A percentile compares a stretch with the other conserved stretches of the same genome.
phyloP scores from a whole-genome alignment of 2,113 vertebrate species.

The Megatriorchis doriae region DNA sequence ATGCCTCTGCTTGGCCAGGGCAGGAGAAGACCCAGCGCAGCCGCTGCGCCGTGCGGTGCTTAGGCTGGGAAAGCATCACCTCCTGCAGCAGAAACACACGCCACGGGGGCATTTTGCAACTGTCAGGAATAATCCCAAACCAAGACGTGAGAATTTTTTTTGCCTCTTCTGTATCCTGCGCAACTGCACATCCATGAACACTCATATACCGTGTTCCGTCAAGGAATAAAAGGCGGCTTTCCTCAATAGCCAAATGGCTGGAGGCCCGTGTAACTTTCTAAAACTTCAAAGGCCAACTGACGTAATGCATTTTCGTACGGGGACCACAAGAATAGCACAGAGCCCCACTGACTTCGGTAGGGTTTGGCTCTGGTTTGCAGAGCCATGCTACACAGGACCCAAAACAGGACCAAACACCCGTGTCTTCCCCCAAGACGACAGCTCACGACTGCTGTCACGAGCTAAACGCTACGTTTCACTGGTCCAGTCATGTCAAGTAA shows the following conservation, averaged over 20 bases:
- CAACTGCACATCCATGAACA: neutral
- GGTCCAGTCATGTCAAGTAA: rapidly evolving
- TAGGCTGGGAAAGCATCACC: neutral
- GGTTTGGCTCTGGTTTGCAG: neutral
- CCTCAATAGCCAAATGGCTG: neutral
- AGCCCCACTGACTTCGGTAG: neutral
- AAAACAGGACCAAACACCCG: neutral
- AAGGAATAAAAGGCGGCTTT: neutral
- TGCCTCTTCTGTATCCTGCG: neutral
- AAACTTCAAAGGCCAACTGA: neutral
- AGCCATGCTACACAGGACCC: rapidly evolving
- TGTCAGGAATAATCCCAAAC: neutral
- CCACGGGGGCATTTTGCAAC: rapidly evolving
- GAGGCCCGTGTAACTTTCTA: neutral
- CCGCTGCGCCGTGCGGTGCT: rapidly evolving
- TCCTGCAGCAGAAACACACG: neutral
- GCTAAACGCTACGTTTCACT: neutral
- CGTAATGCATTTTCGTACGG: rapidly evolving
- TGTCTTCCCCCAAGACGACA: neutral
- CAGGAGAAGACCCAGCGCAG: neutral
- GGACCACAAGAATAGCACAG: rapidly evolving
- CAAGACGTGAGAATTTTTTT: rapidly evolving
- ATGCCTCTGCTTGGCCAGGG: neutral
- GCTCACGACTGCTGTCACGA: neutral
- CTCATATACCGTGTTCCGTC: rapidly evolving